Percentiles rank a stretch among this genome's conserved stretches.
phyloP scores from a whole-genome alignment of 2,797 vertebrate species.

The Pantherophis vulpinus region DNA sequence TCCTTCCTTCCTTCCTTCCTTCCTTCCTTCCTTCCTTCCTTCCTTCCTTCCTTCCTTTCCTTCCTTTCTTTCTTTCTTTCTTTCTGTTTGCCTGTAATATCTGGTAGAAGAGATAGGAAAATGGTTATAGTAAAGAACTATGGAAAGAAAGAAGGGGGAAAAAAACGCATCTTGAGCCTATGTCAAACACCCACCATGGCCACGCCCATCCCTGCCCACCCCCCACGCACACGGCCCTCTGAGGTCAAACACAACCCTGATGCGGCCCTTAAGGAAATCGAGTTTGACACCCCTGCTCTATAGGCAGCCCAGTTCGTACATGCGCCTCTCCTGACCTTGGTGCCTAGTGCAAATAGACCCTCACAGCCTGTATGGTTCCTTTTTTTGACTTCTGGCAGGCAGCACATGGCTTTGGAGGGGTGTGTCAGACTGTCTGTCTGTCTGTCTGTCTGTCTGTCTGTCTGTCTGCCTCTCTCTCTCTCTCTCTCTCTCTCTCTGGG shows the following conservation, averaged over 20 bases:
- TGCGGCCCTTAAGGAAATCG: too few relatives aligned
- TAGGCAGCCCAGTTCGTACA: background rate
- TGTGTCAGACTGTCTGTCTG: fast-evolving
- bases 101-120: too few relatives aligned
- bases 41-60: too few relatives aligned
- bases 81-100: too few relatives aligned
- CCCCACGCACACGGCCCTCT: too few relatives aligned
- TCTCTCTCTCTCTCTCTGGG: background rate
- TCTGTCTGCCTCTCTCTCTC: too few relatives aligned
- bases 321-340: background rate
- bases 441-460: background rate
- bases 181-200: too few relatives aligned
- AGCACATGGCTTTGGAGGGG: background rate
- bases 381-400: background rate
- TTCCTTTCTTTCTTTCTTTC: background rate
- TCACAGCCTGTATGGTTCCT: background rate
- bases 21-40: fast-evolving
- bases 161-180: too few relatives aligned
- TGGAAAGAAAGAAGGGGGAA: too few relatives aligned
- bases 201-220: too few relatives aligned
- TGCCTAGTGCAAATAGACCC: background rate
- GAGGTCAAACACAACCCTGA: too few relatives aligned
- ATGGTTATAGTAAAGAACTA: too few relatives aligned
- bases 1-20: background rate
- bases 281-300: background rate